Percentiles rank a stretch among this genome's conserved stretches.
These are phyloP conservation scores for Hozukius guyotensis DNA, from an alignment of 2,797 vertebrate species.

Conservation along the genomic window DNA sequence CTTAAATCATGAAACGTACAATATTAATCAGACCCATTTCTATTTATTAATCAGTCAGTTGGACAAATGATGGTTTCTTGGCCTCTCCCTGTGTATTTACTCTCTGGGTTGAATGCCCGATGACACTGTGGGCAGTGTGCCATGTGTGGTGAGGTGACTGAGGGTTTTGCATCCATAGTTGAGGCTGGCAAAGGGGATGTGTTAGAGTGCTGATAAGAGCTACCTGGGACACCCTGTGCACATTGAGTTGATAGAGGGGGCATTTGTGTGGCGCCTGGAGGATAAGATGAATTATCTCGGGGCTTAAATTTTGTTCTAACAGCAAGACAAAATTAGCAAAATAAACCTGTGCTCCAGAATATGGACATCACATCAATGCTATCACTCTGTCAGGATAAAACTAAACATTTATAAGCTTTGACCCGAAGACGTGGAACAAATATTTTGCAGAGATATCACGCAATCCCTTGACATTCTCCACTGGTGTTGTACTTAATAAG, in stretches of 20 bases:
- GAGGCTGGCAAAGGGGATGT: slow-evolving; percentile 51
- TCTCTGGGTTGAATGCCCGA: neutral
- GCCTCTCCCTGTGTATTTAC: neutral
- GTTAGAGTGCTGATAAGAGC: slow-evolving; percentile 68
- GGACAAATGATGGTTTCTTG: slow-evolving; percentile 5
- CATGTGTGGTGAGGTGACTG: slow-evolving; percentile 30
- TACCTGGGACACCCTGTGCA: slow-evolving; percentile 49
- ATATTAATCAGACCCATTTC: neutral
- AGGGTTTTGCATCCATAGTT: slow-evolving; percentile 38
- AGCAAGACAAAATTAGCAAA: slow-evolving; percentile 23
- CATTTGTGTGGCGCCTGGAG: slow-evolving; percentile 35
- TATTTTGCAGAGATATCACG: slow-evolving; percentile 32
- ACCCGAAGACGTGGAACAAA: slow-evolving; percentile 31
- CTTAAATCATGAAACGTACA: neutral
- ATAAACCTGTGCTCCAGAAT: slow-evolving; percentile 21
- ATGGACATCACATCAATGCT: slow-evolving; percentile 6
- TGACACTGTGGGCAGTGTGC: slow-evolving; percentile 32
- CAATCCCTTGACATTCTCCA: slow-evolving; percentile 31
- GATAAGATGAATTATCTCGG: slow-evolving; percentile 39
- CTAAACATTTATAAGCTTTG: slow-evolving; percentile 27
- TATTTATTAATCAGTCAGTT: neutral
- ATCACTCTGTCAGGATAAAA: slow-evolving; percentile 28
- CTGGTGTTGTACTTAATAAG: slow-evolving; percentile 53
- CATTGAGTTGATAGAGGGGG: slow-evolving; percentile 48
- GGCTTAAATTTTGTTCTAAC: slow-evolving; percentile 17